Evolutionary conservation across 2,113 vertebrate genomes (phyloP).

Genomic region (Orcinus orca): DNA sequence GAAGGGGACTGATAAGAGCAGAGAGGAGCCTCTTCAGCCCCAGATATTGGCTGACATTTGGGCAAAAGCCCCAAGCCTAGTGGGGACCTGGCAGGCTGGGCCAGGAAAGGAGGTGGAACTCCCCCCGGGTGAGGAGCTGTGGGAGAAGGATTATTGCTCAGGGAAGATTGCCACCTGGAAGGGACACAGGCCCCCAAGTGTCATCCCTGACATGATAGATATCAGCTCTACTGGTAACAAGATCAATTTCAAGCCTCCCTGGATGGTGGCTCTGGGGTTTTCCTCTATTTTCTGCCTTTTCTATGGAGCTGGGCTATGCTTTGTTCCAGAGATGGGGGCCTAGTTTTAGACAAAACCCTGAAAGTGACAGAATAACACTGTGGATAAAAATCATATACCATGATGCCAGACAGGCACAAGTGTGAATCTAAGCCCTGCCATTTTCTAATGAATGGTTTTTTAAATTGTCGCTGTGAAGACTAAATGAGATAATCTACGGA

Average conservation of each 20-base stretch:
- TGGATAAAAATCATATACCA: neutral
- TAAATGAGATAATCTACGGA: neutral
- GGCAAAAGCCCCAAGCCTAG: neutral
- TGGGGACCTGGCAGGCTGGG: neutral
- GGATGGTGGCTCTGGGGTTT: neutral
- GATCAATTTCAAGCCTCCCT: neutral
- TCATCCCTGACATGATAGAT: neutral
- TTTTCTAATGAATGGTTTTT: neutral
- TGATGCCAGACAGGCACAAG: neutral
- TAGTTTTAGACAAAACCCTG: neutral
- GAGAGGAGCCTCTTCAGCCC: neutral
- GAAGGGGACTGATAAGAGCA: too few species aligned
- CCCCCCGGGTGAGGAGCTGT: neutral
- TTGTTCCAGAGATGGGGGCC: neutral
- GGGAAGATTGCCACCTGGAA: slow-evolving; percentile 40
- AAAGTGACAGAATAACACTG: neutral
- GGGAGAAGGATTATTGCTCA: neutral
- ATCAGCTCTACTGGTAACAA: neutral
- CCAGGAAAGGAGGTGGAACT: neutral
- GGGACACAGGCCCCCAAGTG: neutral
- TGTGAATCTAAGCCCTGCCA: neutral
- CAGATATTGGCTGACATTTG: neutral
- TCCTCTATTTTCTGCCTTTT: neutral
- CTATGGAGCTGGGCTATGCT: neutral
- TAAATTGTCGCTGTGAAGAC: neutral